Base-by-base conservation (phyloP, 2,888 invertebrate species). In the Lacanobia wlatinum region DNA sequence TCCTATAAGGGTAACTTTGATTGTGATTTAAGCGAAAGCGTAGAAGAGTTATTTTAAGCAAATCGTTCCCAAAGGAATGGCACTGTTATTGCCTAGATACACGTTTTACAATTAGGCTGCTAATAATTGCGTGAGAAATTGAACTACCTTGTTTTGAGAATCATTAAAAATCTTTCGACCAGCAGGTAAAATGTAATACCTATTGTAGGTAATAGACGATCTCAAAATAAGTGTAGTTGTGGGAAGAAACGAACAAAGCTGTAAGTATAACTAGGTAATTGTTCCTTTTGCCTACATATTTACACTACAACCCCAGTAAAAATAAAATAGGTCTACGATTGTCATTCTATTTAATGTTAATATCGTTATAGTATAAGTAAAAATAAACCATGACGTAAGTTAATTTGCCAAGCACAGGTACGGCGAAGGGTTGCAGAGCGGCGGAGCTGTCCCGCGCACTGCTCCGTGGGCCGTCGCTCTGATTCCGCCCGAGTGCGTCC, bases 401-500 rank as follows among this genome's bases (percentile, higher is more conserved):
- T 82, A 78, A 83, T 86, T 84, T 88, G 85, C 88, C 88, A 89
- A 85, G 82, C 78, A 73, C 82, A 82, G 64, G 68, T 71, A 70
- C 73, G 71, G 67, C 78, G 82, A 80, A 82, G 80, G 85, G 78
- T 83, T 78, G 83, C 82, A 83, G 84, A 76, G 73, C 83, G 78
- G 65, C 52, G 52, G 69, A 88, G 86, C 92, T 92, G 92, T 92
- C 92, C 84, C 87, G 66, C 80, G 87, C 93, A 92, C 82, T 69
- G 83, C 81, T 81, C 86, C 87, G 89, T 88, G 89, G 88, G 90
- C 82, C 71, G 87, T 82, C 84, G 76, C 74, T 78, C 70, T 59
- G 73, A 83, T 89, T 89, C 88, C 90, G 88, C 91, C 77, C 86
- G 84, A 87, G 67, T 86, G 90, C 86, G 79, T 83, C 86, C 76